Evolutionary conservation across 2,113 vertebrate genomes (phyloP).

Genomic region (Pterophyllum scalare): DNA sequence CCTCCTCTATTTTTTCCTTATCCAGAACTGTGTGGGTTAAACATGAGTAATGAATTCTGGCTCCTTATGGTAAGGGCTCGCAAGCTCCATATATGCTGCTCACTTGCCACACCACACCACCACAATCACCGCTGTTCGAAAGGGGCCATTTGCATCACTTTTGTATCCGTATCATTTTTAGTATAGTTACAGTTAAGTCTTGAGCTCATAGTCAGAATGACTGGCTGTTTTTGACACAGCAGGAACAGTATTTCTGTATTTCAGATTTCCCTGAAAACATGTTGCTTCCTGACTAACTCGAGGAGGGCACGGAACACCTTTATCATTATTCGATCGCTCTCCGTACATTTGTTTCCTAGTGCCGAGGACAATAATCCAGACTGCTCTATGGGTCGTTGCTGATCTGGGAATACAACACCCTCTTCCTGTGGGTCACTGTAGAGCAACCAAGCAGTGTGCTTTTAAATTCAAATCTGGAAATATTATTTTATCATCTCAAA

Average conservation of each 20-base stretch:
- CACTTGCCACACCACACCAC: constrained; percentile 48
- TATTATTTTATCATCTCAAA: neutral
- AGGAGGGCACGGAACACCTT: neutral
- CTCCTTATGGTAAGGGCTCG: constrained; percentile 54
- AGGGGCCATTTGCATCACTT: neutral
- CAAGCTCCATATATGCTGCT: constrained; percentile 46
- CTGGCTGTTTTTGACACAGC: neutral
- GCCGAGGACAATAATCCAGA: neutral
- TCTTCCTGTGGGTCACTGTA: constrained; percentile 3
- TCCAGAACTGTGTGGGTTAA: constrained; percentile 61
- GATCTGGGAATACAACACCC: constrained; percentile 6
- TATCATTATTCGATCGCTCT: neutral
- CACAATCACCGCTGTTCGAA: constrained; percentile 10
- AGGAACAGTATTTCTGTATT: neutral
- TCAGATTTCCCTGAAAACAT: neutral
- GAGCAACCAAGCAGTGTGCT: neutral
- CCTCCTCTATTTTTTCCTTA: constrained; percentile 33
- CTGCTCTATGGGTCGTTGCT: neutral
- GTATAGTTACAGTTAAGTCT: neutral
- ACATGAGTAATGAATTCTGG: constrained; percentile 74
- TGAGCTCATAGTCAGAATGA: neutral
- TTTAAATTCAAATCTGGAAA: neutral
- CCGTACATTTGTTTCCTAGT: neutral
- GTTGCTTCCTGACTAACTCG: neutral
- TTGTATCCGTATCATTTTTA: neutral